A percentile compares a stretch with the other conserved stretches of the same genome.
Evolutionary conservation across 2,797 vertebrate species (phyloP).

Genomic region (Sebastes alutus): DNA sequence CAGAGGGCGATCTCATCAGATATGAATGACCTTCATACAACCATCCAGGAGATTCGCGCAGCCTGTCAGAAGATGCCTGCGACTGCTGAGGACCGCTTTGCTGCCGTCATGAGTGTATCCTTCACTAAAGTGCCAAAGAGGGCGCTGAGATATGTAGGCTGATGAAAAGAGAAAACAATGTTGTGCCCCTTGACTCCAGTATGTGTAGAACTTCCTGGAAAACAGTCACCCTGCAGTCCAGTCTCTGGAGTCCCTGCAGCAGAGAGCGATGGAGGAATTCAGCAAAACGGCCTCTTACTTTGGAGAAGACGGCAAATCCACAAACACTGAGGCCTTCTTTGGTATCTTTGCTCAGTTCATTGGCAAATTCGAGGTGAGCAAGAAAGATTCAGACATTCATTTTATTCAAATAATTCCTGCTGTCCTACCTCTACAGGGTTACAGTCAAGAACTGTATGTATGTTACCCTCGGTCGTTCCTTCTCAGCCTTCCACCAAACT

Average conservation of each 20-base stretch:
- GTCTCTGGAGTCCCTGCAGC: slow-evolving; percentile 92
- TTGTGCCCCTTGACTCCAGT: slow-evolving; percentile 68
- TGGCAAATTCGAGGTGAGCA: slow-evolving; percentile 93
- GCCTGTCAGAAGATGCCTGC: slow-evolving; percentile 92
- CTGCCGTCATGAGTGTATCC: slow-evolving; percentile 95
- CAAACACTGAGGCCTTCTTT: slow-evolving; percentile 94
- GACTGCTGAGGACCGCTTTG: slow-evolving; percentile 90
- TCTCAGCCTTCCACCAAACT: background rate
- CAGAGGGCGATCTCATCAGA: slow-evolving; percentile 90
- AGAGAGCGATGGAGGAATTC: slow-evolving; percentile 92
- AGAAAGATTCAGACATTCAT: background rate
- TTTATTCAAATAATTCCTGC: background rate
- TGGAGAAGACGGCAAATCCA: slow-evolving; percentile 91
- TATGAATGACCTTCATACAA: slow-evolving; percentile 90
- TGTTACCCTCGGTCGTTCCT: background rate
- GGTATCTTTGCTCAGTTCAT: slow-evolving; percentile 96
- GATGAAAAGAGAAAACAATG: background rate
- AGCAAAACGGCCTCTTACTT: slow-evolving; percentile 92
- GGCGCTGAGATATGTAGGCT: background rate
- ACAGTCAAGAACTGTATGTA: background rate
- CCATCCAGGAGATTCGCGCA: slow-evolving; percentile 90
- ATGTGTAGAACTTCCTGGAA: slow-evolving; percentile 91
- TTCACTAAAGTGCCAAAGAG: slow-evolving; percentile 42
- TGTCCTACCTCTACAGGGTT: background rate
- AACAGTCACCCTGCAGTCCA: slow-evolving; percentile 91